phyloP scores from a whole-genome alignment of 2,888 invertebrate genomes.

The Eristalinus aeneus region DNA sequence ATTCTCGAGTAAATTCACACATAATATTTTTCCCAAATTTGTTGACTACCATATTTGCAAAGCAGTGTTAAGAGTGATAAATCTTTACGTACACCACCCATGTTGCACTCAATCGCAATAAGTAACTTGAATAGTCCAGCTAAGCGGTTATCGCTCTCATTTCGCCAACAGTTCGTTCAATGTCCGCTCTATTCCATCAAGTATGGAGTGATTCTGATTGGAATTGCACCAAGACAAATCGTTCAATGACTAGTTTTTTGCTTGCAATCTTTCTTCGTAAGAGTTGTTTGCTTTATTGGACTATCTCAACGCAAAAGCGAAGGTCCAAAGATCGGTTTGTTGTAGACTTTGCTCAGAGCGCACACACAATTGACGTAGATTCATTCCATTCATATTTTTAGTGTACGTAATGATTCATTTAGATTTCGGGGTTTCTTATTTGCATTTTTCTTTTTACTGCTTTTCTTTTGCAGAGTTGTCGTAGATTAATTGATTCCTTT shows the following conservation, averaged over 20 bases:
- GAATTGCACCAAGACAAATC: neutral
- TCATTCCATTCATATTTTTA: neutral
- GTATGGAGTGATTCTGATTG: neutral
- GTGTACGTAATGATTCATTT: neutral
- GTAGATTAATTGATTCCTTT: neutral
- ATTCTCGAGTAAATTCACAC: neutral
- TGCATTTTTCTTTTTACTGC: neutral
- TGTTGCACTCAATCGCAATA: neutral
- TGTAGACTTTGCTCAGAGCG: constrained; percentile 4
- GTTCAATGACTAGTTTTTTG: neutral
- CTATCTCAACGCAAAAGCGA: neutral
- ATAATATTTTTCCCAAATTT: neutral
- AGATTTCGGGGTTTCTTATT: neutral
- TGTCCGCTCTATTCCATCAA: neutral
- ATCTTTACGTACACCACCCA: neutral
- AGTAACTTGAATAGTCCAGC: neutral
- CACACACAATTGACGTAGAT: neutral
- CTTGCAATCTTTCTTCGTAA: neutral
- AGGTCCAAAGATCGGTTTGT: neutral
- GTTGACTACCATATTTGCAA: neutral
- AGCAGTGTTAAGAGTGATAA: neutral
- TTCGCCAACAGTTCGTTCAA: neutral
- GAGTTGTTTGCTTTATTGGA: neutral
- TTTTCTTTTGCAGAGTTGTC: too few species aligned
- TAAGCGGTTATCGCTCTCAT: neutral